Base-by-base conservation (phyloP, 2,113 vertebrate species). In the Zapus hudsonius region DNA sequence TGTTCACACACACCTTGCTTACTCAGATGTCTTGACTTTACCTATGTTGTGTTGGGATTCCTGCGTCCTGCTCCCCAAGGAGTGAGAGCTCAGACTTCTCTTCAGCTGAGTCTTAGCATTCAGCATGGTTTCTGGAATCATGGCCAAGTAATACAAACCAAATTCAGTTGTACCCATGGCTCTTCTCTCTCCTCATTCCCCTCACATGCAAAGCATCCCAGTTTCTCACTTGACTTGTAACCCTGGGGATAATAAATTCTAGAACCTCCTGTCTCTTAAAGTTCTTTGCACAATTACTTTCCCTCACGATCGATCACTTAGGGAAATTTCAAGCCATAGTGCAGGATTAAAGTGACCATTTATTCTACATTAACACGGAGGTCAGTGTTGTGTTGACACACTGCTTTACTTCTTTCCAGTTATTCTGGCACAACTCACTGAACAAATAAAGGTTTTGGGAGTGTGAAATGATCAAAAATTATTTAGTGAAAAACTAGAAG, bases 361-460 rank as follows among this genome's bases (percentile, higher is more conserved):
- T 27, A 52, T 36, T 10, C 20, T 17, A 19, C 29, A 15, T 38
- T 33, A 13, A 38, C 55, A 59, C 42, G 52, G 36, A 88, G 42
- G 3, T 17, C 64, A 40, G 36, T 1, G 70, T 73, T 81, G 88
- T 23, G 74, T 55, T 52, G 31, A 10, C 3, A 25, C 23, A 25
- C 52, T 44, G 42, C 36, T 67, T 70, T 87, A 87, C 44, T 70
- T 40, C 70, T 84, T 69, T 36, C 55, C 1, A 72, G 20, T 90
- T 66, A 80, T 83, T 94, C 78, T 96, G 93, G 94, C 78, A 70
- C 7, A 15, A 38, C 3, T 33, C 36, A 84, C 17, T 52, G 55
- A 84, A 87, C 81, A 94, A 78, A 91, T 64, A 81, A 27, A 64
- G 27, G 38, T 13, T 16, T 84, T 61, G 16, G 73, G n/a, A 87